Evolutionary conservation across 2,888 invertebrate genomes (phyloP).

Genomic region (Strigamia transsilvanica): DNA sequence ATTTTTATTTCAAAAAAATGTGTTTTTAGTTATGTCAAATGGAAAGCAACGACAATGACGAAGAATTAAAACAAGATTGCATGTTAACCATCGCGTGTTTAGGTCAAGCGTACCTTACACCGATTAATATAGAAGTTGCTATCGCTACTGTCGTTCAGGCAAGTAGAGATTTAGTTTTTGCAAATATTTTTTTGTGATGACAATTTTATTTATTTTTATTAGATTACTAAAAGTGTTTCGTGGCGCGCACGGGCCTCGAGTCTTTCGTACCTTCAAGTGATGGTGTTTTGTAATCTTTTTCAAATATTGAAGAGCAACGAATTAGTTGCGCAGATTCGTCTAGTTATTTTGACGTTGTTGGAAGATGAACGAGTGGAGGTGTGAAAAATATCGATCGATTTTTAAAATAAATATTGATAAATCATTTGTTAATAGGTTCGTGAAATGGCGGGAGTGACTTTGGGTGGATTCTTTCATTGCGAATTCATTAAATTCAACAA

Average conservation of each 20-base stretch:
- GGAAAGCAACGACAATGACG: slow-evolving; percentile 80
- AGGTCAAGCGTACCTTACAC: slow-evolving; percentile 72
- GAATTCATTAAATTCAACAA: slow-evolving; percentile 72
- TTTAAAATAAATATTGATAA: slow-evolving; percentile 17
- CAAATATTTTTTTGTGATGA: background rate
- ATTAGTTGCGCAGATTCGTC: slow-evolving; percentile 66
- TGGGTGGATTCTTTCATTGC: slow-evolving; percentile 87
- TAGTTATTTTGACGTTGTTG: slow-evolving; percentile 73
- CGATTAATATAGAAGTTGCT: slow-evolving; percentile 70
- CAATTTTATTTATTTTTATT: background rate
- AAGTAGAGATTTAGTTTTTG: slow-evolving; percentile 56
- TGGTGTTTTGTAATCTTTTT: slow-evolving; percentile 68
- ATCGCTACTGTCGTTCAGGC: slow-evolving; percentile 70
- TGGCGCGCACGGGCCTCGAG: slow-evolving; percentile 76
- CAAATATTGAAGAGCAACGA: slow-evolving; percentile 61
- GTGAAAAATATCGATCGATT: background rate
- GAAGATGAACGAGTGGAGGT: slow-evolving; percentile 76
- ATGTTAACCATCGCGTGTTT: slow-evolving; percentile 74
- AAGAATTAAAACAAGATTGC: slow-evolving; percentile 76
- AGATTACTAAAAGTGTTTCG: slow-evolving; percentile 64
- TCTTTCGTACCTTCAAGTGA: slow-evolving; percentile 74
- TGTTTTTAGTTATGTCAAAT: slow-evolving; percentile 74
- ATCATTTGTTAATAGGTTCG: slow-evolving; percentile 70
- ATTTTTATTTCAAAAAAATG: slow-evolving; percentile 64
- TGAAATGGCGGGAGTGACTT: slow-evolving; percentile 79